Evolutionary conservation across 2,113 vertebrate genomes (phyloP).

Genomic region (Poeciliopsis retropinna): DNA sequence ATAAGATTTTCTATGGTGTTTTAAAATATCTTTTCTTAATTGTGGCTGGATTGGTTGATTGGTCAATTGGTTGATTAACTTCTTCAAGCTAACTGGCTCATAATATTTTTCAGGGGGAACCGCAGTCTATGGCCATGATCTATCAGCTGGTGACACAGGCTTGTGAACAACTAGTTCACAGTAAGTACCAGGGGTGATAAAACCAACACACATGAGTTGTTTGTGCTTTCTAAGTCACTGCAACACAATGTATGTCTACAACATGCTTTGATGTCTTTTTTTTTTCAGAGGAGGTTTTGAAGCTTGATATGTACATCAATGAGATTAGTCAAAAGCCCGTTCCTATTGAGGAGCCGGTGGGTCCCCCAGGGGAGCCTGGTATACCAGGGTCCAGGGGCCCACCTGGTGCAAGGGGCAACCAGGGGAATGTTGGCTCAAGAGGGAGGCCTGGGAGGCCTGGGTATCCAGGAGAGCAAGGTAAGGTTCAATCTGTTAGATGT

Average conservation of each 20-base stretch:
- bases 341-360: conserved; percentile 84
- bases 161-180: conserved; percentile 90
- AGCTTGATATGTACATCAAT: conserved; percentile 85
- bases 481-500: neutral
- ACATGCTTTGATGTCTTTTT: neutral
- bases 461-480: conserved; percentile 87
- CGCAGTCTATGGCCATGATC: conserved; percentile 89
- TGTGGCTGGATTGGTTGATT: too few species aligned
- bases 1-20: too few species aligned
- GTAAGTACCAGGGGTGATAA: conserved; percentile 74
- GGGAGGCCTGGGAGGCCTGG: conserved; percentile 77
- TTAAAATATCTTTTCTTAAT: too few species aligned
- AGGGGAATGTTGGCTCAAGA: conserved; percentile 75
- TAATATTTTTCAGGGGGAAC: conserved; percentile 84
- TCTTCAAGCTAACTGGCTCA: neutral
- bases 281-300: conserved; percentile 86
- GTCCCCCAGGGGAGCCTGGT: conserved; percentile 84
- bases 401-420: conserved; percentile 77
- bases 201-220: neutral
- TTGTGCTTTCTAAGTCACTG: neutral
- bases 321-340: conserved; percentile 84
- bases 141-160: conserved; percentile 91
- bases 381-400: conserved; percentile 79
- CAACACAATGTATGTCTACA: neutral
- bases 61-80: too few species aligned